Conservation (phyloP, 2,888 invertebrate genomes). For the Ferrisia virgata region DNA sequence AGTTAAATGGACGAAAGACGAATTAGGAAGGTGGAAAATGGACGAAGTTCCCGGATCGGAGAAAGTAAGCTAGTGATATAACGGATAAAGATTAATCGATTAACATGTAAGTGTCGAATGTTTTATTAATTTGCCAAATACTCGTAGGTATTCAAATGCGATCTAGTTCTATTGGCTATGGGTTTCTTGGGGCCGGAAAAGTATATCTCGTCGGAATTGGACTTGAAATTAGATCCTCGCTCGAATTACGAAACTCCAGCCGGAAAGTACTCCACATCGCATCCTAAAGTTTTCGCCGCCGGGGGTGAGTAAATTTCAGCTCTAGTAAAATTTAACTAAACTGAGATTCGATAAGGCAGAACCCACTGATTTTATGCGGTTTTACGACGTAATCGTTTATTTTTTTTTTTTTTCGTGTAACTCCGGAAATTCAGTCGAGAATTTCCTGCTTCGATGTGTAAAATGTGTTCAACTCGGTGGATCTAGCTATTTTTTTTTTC, state of each 20-base stretch:
- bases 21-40: slow-evolving; percentile 92
- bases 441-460: too few relatives aligned
- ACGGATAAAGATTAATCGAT: too few relatives aligned
- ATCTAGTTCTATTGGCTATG: slow-evolving; percentile 94
- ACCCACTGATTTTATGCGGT: too few relatives aligned
- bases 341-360: too few relatives aligned
- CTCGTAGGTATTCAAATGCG: slow-evolving; percentile 69
- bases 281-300: slow-evolving; percentile 87
- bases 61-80: slow-evolving; percentile 54
- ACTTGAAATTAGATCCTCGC: slow-evolving; percentile 79
- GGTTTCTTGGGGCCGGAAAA: slow-evolving; percentile 96
- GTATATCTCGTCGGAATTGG: slow-evolving; percentile 75
- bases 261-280: slow-evolving; percentile 73
- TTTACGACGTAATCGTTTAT: too few relatives aligned
- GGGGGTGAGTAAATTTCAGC: slow-evolving; percentile 72
- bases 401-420: too few relatives aligned
- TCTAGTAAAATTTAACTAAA: neutral
- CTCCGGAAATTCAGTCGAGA: too few relatives aligned
- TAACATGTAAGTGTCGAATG: too few relatives aligned
- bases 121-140: neutral
- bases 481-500: too few relatives aligned
- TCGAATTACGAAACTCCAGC: slow-evolving; percentile 84
- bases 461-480: too few relatives aligned
- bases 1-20: slow-evolving; percentile 91
- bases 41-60: slow-evolving; percentile 76